Base-by-base conservation (phyloP, 92 coral and sea anemone genomes). In the Phenganax subtilis region DNA sequence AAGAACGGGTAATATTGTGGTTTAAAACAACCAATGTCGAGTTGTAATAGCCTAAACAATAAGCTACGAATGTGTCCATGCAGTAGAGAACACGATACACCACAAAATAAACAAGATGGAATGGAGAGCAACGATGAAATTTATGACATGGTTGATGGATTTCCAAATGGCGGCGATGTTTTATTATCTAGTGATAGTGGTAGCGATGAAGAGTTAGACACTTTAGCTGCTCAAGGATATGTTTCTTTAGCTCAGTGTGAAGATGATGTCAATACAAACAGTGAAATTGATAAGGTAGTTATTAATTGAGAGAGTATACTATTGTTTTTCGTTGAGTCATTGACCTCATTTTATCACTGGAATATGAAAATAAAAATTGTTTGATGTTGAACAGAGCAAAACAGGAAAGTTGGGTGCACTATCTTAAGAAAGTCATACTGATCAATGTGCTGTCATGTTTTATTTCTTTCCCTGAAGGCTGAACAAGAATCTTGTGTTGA, bases 201-300 rank as follows among this genome's bases (percentile, higher is more conserved):
- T 53, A 89, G 92, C 52, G 92, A 87, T 37, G 96, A 91, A 12
- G 96, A 91, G 12, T 85, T 72, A 17, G 96, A 88, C 75, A 69
- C 80, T 28, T 56, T 78, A 60, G 87, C 54, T 63, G 86, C 81
- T 7, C 86, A 83, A 54, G 96, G 96, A 30, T 91, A 91, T 66
- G 84, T 91, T 20, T 90, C 91, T 37, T 74, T 91, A 29, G 71
- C 92, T 12, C 92, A 87, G 80, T 87, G 86, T 59, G 96, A 89
- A 60, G 89, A 80, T 59, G 87, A 56, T 28, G 52, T 20, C 27
- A 44, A 14, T 76, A 54, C 17, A 10, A 12, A 14, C 29, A 47
- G n/a, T 57, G 81, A 30, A 31, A 76, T 57, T 56, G 67, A 84
- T 17, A 58, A 55, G 56, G 81, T 75, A 37, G 47, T 37, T 37